Evolutionary conservation across 2,888 invertebrate genomes (phyloP).

Genomic region (Netelia virgata): DNA sequence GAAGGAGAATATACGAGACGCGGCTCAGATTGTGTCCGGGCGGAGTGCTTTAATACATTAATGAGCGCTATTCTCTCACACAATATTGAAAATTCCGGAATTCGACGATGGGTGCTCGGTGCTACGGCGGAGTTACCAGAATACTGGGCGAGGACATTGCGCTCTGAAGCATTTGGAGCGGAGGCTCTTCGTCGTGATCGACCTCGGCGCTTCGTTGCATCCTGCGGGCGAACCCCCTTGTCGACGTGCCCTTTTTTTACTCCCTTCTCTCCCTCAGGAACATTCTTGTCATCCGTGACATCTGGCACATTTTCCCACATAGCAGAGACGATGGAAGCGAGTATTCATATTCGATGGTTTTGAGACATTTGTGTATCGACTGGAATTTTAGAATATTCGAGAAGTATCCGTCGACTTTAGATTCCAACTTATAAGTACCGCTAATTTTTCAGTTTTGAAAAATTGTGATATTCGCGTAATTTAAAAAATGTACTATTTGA

Average conservation of each 20-base stretch:
- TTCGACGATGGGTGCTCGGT: constrained; percentile 53
- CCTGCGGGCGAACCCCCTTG: constrained; percentile 46
- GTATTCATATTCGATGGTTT: neutral
- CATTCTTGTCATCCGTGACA: constrained; percentile 25
- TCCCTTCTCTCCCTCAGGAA: constrained; percentile 53
- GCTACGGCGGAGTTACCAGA: constrained; percentile 46
- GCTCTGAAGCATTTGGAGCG: constrained; percentile 77
- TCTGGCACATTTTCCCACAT: constrained; percentile 34
- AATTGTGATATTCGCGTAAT: neutral
- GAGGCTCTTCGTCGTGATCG: constrained; percentile 54
- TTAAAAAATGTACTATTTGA: no score
- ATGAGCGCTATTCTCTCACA: constrained; percentile 77
- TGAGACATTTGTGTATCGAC: neutral
- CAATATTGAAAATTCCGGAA: constrained; percentile 81
- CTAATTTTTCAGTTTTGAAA: neutral
- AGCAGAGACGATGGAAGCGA: neutral
- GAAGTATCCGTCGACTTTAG: neutral
- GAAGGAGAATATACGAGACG: neutral
- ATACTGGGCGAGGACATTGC: constrained; percentile 66
- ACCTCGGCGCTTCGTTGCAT: constrained; percentile 45
- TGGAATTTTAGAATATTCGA: neutral
- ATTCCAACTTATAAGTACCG: neutral
- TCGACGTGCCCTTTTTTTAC: constrained; percentile 57
- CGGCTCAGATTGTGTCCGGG: neutral
- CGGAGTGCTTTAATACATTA: constrained; percentile 73